Percentiles rank a stretch among this genome's conserved stretches.
Evolutionary conservation across 1,140 invertebrate species (phyloP).

Genomic region (Tetramorium parvispinum): DNA sequence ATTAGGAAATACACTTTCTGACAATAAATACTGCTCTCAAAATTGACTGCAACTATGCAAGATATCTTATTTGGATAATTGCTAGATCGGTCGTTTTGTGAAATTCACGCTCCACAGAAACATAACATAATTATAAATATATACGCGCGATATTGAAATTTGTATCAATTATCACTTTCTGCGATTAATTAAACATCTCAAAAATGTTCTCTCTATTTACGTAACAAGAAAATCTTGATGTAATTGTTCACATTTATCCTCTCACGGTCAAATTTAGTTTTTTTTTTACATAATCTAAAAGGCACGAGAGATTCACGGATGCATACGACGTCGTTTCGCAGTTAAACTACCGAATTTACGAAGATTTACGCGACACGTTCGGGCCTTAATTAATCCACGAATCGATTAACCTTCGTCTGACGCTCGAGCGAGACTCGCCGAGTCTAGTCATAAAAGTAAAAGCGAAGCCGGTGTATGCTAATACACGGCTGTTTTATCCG

Average conservation of each 20-base stretch:
- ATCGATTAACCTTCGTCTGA: conserved; percentile 43
- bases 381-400: background rate
- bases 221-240: background rate
- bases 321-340: background rate
- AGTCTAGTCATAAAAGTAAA: conserved; percentile 23
- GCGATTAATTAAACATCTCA: background rate
- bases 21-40: conserved; percentile 12
- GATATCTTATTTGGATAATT: background rate
- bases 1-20: conserved; percentile 17
- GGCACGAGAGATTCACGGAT: background rate
- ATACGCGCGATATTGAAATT: background rate
- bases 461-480: conserved; percentile 9
- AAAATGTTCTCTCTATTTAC: background rate
- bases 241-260: background rate
- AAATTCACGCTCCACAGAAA: background rate
- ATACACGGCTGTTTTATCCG: background rate
- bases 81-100: background rate
- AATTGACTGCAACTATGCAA: background rate
- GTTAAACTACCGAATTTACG: conserved; percentile 30
- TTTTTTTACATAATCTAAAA: background rate
- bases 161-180: conserved; percentile 1
- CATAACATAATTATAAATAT: background rate
- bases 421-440: background rate
- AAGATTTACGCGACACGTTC: background rate
- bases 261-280: background rate